These are phyloP conservation scores for Drosophila yooni DNA, from an alignment of 2,888 invertebrate species.

Conservation along the genomic window DNA sequence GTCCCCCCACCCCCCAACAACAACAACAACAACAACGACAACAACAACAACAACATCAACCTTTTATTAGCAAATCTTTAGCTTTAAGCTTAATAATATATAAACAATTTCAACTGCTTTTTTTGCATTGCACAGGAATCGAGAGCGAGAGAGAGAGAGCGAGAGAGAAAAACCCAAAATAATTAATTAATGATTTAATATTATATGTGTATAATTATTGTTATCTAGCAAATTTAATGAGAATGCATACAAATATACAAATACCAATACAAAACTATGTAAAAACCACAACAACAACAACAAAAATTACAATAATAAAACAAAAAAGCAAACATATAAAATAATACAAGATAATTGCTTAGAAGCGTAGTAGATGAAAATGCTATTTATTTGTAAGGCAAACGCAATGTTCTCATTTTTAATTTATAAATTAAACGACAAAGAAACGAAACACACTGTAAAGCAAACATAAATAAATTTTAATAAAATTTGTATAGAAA, in stretches of 20 bases:
- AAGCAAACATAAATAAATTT: slow-evolving; percentile 70
- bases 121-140: slow-evolving; percentile 31
- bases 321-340: slow-evolving; percentile 3
- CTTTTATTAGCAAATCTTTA: slow-evolving; percentile 76
- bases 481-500: slow-evolving; percentile 75
- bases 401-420: slow-evolving; percentile 83
- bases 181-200: slow-evolving; percentile 21
- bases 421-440: slow-evolving; percentile 77
- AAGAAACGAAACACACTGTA: slow-evolving; percentile 70
- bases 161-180: slow-evolving; percentile 24
- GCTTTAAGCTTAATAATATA: slow-evolving; percentile 55
- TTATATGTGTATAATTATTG: slow-evolving; percentile 35
- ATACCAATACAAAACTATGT: slow-evolving; percentile 11
- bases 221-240: slow-evolving; percentile 60
- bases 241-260: slow-evolving; percentile 35
- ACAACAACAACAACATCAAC: slow-evolving; percentile 37
- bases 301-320: slow-evolving; percentile 4
- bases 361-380: slow-evolving; percentile 62
- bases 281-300: slow-evolving; percentile 12
- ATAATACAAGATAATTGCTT: slow-evolving; percentile 32
- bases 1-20: slow-evolving; percentile 14
- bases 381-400: slow-evolving; percentile 81
- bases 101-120: slow-evolving; percentile 47
- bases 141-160: neutral
- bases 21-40: slow-evolving; percentile 27